Percentiles rank a stretch among this genome's conserved stretches.
Evolutionary conservation across 1,140 invertebrate species (phyloP).

Genomic region (Calephelis nemesis): DNA sequence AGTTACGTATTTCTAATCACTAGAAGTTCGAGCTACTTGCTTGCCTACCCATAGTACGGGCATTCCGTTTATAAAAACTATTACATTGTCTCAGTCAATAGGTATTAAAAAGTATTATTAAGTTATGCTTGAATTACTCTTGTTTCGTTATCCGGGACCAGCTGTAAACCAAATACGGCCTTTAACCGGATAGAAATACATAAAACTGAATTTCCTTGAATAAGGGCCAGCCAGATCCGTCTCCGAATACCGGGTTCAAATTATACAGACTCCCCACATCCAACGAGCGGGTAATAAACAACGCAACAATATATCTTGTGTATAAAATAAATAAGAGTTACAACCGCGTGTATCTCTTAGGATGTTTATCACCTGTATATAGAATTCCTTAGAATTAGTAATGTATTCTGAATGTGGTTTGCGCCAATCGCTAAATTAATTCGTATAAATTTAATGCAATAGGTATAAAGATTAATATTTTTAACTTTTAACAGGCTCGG

Average conservation of each 20-base stretch:
- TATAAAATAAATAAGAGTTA: neutral
- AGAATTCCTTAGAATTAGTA: constrained; percentile 12
- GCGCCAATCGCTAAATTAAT: constrained; percentile 7
- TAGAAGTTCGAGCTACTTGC: too few relatives aligned
- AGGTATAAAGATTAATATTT: neutral
- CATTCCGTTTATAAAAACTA: too few relatives aligned
- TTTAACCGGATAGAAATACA: constrained; percentile 9
- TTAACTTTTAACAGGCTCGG: too few relatives aligned
- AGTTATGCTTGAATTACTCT: too few relatives aligned
- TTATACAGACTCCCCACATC: neutral
- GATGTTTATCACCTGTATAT: constrained; percentile 9
- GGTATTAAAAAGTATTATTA: too few relatives aligned
- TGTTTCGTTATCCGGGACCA: too few relatives aligned
- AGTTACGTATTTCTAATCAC: too few relatives aligned
- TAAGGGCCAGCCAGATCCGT: constrained; percentile 20
- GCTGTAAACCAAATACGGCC: neutral
- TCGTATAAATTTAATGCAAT: neutral
- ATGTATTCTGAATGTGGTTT: constrained; percentile 12
- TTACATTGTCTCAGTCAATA: too few relatives aligned
- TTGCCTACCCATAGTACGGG: too few relatives aligned
- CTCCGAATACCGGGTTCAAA: constrained; percentile 18
- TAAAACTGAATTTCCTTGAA: constrained; percentile 15
- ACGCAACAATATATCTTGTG: neutral
- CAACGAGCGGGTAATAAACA: neutral
- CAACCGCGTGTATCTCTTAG: neutral